Conservation (phyloP, 2,797 vertebrate species). For the Bovichtus diacanthus region DNA sequence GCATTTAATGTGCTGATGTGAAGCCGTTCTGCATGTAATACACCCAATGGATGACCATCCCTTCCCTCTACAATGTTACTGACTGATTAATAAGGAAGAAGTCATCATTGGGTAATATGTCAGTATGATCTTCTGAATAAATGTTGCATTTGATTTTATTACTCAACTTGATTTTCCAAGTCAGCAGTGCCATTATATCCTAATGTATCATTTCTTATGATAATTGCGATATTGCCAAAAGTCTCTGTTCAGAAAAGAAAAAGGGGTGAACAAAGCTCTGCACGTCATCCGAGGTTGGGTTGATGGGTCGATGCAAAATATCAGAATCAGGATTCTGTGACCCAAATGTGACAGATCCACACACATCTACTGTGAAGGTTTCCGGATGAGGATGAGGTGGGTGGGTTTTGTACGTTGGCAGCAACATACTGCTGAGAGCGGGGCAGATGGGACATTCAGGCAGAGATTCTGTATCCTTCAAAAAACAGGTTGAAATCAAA, state of each 20-base stretch:
- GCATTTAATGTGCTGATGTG: conserved; percentile 1
- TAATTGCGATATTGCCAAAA: not conserved
- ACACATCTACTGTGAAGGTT: conserved; percentile 19
- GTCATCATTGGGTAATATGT: not conserved
- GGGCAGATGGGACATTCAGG: conserved; percentile 39
- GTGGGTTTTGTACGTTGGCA: conserved; percentile 21
- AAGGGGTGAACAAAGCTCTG: not conserved
- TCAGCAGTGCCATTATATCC: not conserved
- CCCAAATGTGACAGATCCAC: conserved; percentile 48
- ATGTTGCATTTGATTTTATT: not conserved
- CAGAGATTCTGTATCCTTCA: conserved; percentile 4
- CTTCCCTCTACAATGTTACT: not conserved
- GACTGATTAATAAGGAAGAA: not conserved
- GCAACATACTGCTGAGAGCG: conserved; percentile 36
- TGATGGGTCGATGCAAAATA: not conserved
- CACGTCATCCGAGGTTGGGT: not conserved
- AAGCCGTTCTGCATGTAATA: not conserved
- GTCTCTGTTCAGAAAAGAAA: not conserved
- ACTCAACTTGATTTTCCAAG: not conserved
- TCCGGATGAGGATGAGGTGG: conserved; percentile 19
- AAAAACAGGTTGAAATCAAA: conserved; percentile 14
- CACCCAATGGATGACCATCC: not conserved
- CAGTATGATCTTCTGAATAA: not conserved
- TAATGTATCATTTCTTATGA: not conserved
- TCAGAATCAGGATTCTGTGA: conserved; percentile 25